Evolutionary conservation across 2,113 vertebrate genomes (phyloP), one percentile per base, ranked within the genome.

Genomic region (Spea bombifrons): DNA sequence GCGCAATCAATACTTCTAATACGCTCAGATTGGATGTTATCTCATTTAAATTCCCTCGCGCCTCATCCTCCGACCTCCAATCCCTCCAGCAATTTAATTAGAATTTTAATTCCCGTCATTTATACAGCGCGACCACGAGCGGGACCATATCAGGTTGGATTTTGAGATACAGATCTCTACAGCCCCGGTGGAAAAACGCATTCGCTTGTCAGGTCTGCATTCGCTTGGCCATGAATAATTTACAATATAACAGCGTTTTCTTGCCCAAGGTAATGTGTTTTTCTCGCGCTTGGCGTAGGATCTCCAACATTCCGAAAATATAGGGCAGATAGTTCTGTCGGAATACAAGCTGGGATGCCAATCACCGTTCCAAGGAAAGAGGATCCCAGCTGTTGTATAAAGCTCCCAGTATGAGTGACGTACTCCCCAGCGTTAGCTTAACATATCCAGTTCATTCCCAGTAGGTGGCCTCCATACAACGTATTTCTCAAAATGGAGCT

Each of bases 71-170:
- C 52, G 67, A 76, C 75, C 65, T 75, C 8, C 8, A 66, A 48
- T 75, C 43, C 67, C 53, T 77, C 66, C 67, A 69, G 55, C 66
- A 77, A 77, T 70, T 63, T 77, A 77, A 77, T 77, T 73, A 73
- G 65, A 79, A 47, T 57, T 79, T 79, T 66, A 72, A 79, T 79
- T 72, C 66, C 66, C 49, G 66, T 73, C 55, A 66, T 66, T 79
- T 52, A 73, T 72, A 69, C 77, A 30, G 66, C 1, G 53, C 65
- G 48, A 49, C 53, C 61, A n/a, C 30, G 3, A 9, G 77, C 70
- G 55, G 47, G 66, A 57, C 66, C 30, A 66, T 46, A 64, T 70
- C 67, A 71, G 8, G 61, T 59, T 44, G 59, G 7, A 79, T 79
- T 46, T 73, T 30, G 77, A 73, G 59, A 70, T 46, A 49, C 75